Evolutionary conservation across 1,140 invertebrate species (phyloP).

Genomic region (Drosophila kikkawai): DNA sequence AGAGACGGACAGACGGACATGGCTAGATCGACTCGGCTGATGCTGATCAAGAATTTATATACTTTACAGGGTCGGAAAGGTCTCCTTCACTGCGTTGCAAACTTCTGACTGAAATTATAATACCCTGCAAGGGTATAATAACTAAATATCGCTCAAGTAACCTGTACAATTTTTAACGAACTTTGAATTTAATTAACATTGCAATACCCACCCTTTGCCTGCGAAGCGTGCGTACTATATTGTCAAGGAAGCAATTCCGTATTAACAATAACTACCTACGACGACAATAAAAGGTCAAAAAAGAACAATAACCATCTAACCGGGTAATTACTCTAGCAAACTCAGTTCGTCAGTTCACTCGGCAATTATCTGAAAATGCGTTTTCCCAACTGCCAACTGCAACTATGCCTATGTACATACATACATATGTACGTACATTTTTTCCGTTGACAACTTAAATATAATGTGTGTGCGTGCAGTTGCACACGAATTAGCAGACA

Average conservation of each 20-base stretch:
- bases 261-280: slow-evolving; percentile 29
- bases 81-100: no score
- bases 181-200: no score
- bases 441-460: slow-evolving; percentile 76
- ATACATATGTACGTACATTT: slow-evolving; percentile 46
- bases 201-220: no score
- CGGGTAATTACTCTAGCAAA: slow-evolving; percentile 53
- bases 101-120: no score
- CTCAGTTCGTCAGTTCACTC: slow-evolving; percentile 26
- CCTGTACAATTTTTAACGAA: no score
- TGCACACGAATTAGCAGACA: slow-evolving; percentile 3
- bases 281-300: slow-evolving; percentile 45
- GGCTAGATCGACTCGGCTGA: no score
- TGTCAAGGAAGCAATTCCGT: background rate
- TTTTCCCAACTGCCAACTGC: slow-evolving; percentile 67
- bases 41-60: no score
- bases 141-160: no score
- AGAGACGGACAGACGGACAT: no score
- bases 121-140: no score
- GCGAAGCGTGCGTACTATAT: no score
- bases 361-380: slow-evolving; percentile 72
- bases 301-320: slow-evolving; percentile 62
- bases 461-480: slow-evolving; percentile 40
- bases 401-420: slow-evolving; percentile 60
- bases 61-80: no score